Percentiles rank a stretch among this genome's conserved stretches.
These are phyloP conservation scores for Clusia tigrina DNA, from an alignment of 2,888 invertebrate species.

Conservation along the genomic window DNA sequence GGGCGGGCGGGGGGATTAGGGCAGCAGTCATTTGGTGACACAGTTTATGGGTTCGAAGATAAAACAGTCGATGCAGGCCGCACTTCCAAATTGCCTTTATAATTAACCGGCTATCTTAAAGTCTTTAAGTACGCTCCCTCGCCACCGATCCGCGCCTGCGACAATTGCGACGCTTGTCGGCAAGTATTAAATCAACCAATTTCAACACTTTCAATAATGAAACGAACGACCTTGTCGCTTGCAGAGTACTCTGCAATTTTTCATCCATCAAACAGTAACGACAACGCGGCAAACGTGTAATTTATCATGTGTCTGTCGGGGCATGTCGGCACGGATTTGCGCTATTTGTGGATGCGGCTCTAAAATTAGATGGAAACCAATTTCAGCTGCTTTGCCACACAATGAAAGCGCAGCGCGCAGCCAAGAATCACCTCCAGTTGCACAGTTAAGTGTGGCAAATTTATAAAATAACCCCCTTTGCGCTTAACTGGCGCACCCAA, in stretches of 20 bases:
- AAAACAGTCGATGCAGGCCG: not conserved
- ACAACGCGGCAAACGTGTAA: slow-evolving; percentile 3
- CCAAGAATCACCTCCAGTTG: slow-evolving; percentile 12
- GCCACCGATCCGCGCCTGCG: too few species aligned
- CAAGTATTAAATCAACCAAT: slow-evolving; percentile 47
- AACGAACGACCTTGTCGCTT: not conserved
- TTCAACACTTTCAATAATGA: not conserved
- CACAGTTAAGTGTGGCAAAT: not conserved
- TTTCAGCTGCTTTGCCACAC: slow-evolving; percentile 6
- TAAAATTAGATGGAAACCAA: slow-evolving; percentile 7
- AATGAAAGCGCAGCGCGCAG: slow-evolving; percentile 32
- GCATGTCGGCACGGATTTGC: not conserved
- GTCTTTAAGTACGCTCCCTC: not conserved
- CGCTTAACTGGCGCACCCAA: too few species aligned
- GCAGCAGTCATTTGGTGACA: slow-evolving; percentile 5
- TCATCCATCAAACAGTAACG: slow-evolving; percentile 5
- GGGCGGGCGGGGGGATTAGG: not conserved
- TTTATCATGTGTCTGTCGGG: too few species aligned
- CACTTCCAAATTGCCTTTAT: not conserved
- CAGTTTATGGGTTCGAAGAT: not conserved
- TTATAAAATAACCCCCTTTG: too few species aligned
- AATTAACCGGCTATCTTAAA: not conserved
- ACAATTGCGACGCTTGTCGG: too few species aligned
- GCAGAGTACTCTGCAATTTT: not conserved
- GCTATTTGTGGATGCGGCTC: not conserved